Evolutionary conservation across 53 echinoderm and acorn worm genomes (phyloP), one percentile per base, ranked within the genome.

Genomic region (Holothuria leucospilota): DNA sequence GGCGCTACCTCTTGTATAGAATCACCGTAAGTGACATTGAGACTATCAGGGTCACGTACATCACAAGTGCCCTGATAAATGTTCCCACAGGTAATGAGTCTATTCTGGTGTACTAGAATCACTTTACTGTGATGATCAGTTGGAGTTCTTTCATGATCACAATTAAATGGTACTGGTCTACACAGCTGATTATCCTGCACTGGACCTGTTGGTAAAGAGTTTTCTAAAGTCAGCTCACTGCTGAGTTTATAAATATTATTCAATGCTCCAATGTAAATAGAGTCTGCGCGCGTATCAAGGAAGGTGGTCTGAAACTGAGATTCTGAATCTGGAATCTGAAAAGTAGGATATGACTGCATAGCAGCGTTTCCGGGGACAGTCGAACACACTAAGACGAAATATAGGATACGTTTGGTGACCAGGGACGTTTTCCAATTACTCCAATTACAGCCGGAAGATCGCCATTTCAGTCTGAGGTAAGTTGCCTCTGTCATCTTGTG

Each of bases 71-170:
- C 92, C 40, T 90, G 86, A 65, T 89, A 86, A 18, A 92, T 84
- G 51, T 83, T 92, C 9, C 92, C 92, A 61, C 92, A 92, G 20
- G 86, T 82, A 39, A 92, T 66, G 20, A 92, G 68, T 12, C 74
- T 74, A 51, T 86, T 78, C 39, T 90, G 63, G 82, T 96, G 92
- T 12, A 94, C 67, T 8, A 94, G 52, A 15, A 94, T 59, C 8
- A 86, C 86, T 84, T 94, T 96, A 68, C 92, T 96, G 49, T 85
- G 29, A 84, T 96, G 94, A 42, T 96, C 82, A 49, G 92, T 96
- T 40, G 49, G 8, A 24, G 24, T 56, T 61, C 20, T 27, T 71
- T 20, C 71, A 21, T 20, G 18, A 4, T 20, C 9, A 81, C 95
- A 95, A 34, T 27, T 21, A 25, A 18, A 14, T 38, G 90, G 87